Evolutionary conservation across 37 sponge, comb jelly and placozoan species (phyloP).

Genomic region (Beroe ovata): DNA sequence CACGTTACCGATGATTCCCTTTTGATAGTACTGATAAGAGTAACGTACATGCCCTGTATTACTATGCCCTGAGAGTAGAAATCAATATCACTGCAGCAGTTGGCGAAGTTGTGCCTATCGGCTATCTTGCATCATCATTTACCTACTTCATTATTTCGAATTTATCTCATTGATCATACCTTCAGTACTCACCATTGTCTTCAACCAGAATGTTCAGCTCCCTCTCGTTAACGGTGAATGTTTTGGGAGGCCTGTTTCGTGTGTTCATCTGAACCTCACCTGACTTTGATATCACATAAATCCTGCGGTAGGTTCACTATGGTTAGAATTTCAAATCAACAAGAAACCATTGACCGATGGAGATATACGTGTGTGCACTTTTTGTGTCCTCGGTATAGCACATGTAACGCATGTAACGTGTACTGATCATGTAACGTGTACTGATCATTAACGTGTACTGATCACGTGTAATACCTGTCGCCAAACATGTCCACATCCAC

Average conservation of each 20-base stretch:
- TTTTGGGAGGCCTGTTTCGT: constrained; percentile 24
- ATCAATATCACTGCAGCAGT: too few relatives aligned
- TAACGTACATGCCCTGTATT: constrained; percentile 60
- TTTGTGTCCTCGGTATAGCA: too few relatives aligned
- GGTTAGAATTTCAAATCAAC: too few relatives aligned
- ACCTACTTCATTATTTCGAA: background rate
- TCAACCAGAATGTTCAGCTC: constrained; percentile 27
- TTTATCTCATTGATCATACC: too few relatives aligned
- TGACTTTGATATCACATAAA: constrained; percentile 3
- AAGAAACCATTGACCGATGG: too few relatives aligned
- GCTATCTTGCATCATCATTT: too few relatives aligned
- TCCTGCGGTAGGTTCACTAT: background rate
- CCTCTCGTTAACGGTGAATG: background rate
- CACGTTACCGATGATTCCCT: constrained; percentile 49
- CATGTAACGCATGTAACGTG: too few relatives aligned
- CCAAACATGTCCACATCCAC: constrained; percentile 14
- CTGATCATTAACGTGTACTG: too few relatives aligned
- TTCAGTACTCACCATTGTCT: constrained; percentile 46
- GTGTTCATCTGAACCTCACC: background rate
- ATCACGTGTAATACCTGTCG: too few relatives aligned
- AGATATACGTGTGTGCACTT: too few relatives aligned
- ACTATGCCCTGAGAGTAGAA: constrained; percentile 15
- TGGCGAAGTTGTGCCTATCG: too few relatives aligned
- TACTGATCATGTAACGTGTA: too few relatives aligned
- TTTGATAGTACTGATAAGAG: constrained; percentile 24